Base-by-base conservation (phyloP, 2,797 vertebrate genomes). In the Sphaeramia orbicularis region DNA sequence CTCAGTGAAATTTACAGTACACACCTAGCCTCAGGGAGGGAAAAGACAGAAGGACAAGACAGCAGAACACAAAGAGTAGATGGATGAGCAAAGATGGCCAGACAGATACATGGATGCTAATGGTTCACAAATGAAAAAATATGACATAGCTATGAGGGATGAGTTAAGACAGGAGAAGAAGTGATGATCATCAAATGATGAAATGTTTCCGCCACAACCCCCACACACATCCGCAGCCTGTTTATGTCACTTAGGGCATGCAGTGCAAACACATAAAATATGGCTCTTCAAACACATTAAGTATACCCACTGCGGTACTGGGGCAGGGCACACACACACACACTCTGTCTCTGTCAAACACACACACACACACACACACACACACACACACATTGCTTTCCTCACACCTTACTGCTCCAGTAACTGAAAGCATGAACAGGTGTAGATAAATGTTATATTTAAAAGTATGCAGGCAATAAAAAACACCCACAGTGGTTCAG, bases 111-210 rank as follows among this genome's bases (percentile, higher is more conserved):
- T 49, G 35, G 21, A 54, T 77, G 53, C 42, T 65, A 71, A 79
- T 66, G 57, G 48, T 74, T 57, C 52, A 35, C 21, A 38, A 45
- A 68, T 18, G 4, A 35, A 12, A 53, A 71, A 65, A 45, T 14
- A 44, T 18, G 9, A 30, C 50, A 47, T 59, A 13, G 51, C 70
- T 56, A 13, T 38, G 49, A 56, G 14, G 32, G 60, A 75, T 47
- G 52, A 65, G 59, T 44, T 53, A 47, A 71, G 69, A 70, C 67
- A 63, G 47, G 43, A 59, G 54, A 54, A 75, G 51, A 50, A 75
- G 24, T 37, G 76, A 67, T 67, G 75, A 84, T 82, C 64, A 76
- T 88, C 60, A 69, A 64, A 86, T 81, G 69, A 83, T 75, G 43
- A 77, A 83, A 85, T 71, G 75, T 78, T 83, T 83, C 79, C 40